These are phyloP conservation scores for Carettochelys insculpta DNA, from an alignment of 2,113 vertebrate genomes.

Conservation along the genomic window DNA sequence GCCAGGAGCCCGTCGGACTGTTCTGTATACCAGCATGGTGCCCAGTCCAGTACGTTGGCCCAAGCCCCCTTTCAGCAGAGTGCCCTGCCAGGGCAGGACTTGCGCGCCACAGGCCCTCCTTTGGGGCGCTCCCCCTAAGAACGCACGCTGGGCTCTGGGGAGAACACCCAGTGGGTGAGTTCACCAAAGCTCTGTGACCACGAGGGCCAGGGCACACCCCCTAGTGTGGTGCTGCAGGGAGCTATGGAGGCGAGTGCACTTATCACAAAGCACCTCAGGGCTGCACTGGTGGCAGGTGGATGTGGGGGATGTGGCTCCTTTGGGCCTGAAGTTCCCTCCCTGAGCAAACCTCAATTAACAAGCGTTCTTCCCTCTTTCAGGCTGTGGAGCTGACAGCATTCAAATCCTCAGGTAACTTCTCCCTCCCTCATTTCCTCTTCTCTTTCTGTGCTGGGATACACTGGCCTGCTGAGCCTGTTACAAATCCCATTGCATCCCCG, in stretches of 20 bases:
- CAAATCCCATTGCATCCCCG: background rate
- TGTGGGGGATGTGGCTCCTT: background rate
- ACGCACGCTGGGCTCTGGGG: background rate
- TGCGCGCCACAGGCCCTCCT: background rate
- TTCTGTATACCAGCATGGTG: background rate
- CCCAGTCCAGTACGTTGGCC: background rate
- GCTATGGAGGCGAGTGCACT: background rate
- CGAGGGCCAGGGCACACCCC: background rate
- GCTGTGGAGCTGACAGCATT: conserved; percentile 89
- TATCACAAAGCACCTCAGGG: background rate
- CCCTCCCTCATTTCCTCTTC: rapidly evolving
- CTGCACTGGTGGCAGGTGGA: rapidly evolving
- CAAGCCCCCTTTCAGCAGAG: no score
- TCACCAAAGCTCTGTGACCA: background rate
- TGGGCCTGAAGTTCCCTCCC: no score
- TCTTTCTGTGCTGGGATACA: background rate
- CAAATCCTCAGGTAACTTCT: conserved; percentile 87
- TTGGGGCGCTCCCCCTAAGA: background rate
- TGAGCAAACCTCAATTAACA: background rate
- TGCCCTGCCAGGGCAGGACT: background rate
- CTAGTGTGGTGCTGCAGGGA: background rate
- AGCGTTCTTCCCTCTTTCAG: conserved; percentile 65
- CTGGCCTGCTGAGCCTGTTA: background rate
- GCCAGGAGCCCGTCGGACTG: no score
- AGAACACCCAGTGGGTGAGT: background rate